Conservation (phyloP, 2,888 invertebrate species). For the Macrophya alboannulata region DNA sequence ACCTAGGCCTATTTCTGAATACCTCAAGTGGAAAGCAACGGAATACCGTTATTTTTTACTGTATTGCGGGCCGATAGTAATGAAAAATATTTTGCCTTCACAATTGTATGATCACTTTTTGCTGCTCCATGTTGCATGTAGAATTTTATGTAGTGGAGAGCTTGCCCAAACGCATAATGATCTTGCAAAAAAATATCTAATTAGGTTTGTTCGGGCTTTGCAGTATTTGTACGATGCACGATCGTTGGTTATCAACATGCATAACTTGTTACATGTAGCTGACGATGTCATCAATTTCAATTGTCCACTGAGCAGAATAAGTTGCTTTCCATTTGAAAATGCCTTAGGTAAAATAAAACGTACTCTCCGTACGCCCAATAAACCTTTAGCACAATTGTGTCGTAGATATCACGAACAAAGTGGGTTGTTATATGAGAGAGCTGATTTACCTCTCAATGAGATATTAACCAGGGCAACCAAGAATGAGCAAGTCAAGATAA, state of each 20-base stretch:
- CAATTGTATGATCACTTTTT: slow-evolving; percentile 54
- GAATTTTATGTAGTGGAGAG: slow-evolving; percentile 45
- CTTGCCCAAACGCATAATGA: no score
- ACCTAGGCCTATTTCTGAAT: slow-evolving; percentile 12
- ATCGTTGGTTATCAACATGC: not conserved
- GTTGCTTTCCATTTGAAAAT: not conserved
- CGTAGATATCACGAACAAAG: not conserved
- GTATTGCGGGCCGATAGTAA: slow-evolving; percentile 35
- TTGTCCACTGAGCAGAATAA: slow-evolving; percentile 16
- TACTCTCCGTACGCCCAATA: not conserved
- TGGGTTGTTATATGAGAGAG: no score
- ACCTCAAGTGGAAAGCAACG: slow-evolving; percentile 53
- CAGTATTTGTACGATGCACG: not conserved
- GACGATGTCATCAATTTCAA: not conserved
- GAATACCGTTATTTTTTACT: slow-evolving; percentile 18
- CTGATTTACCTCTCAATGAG: no score
- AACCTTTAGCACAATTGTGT: not conserved
- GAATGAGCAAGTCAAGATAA: no score
- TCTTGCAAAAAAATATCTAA: not conserved
- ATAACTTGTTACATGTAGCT: slow-evolving; percentile 32
- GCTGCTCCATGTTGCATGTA: slow-evolving; percentile 38
- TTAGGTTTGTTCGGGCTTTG: not conserved
- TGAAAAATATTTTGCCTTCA: slow-evolving; percentile 11
- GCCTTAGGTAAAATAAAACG: not conserved
- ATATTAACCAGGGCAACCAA: no score